A percentile compares a stretch with the other conserved stretches of the same genome.
Conservation (phyloP, 2,113 vertebrate species). For the Condylura cristata region DNA sequence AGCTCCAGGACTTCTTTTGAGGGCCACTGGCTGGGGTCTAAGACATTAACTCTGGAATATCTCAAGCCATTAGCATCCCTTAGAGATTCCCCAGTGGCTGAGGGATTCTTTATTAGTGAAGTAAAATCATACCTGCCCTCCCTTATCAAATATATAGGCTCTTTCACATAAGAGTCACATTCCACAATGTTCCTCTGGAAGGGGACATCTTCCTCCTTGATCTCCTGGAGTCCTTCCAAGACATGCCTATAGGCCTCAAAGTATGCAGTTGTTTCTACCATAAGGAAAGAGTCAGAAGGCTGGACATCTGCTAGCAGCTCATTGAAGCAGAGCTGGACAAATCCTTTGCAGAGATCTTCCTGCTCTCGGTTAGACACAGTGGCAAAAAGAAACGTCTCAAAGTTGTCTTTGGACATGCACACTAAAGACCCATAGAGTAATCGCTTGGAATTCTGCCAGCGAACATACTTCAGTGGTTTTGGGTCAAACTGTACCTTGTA, state of each 20-base stretch:
- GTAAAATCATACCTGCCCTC: conserved; percentile 86
- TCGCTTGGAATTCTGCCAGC: conserved; percentile 95
- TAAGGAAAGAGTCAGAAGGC: conserved; percentile 91
- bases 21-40: conserved; percentile 89
- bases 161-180: conserved; percentile 86
- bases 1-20: conserved; percentile 89
- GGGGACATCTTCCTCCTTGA: conserved; percentile 88
- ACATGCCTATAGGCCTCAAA: conserved; percentile 97
- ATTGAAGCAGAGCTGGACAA: conserved; percentile 90
- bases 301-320: conserved; percentile 85
- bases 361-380: conserved; percentile 91
- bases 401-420: conserved; percentile 94
- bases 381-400: conserved; percentile 94
- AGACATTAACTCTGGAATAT: conserved; percentile 79
- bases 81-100: neutral
- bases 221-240: conserved; percentile 92
- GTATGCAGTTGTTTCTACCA: conserved; percentile 96
- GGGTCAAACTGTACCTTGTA: conserved; percentile 92
- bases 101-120: conserved; percentile 77
- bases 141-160: conserved; percentile 88
- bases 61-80: conserved; percentile 20
- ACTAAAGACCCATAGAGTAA: conserved; percentile 94
- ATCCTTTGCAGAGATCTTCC: conserved; percentile 84
- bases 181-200: conserved; percentile 97
- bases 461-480: conserved; percentile 90